phyloP scores from a whole-genome alignment of 92 coral and sea anemone species.

The Galaxea fascicularis region DNA sequence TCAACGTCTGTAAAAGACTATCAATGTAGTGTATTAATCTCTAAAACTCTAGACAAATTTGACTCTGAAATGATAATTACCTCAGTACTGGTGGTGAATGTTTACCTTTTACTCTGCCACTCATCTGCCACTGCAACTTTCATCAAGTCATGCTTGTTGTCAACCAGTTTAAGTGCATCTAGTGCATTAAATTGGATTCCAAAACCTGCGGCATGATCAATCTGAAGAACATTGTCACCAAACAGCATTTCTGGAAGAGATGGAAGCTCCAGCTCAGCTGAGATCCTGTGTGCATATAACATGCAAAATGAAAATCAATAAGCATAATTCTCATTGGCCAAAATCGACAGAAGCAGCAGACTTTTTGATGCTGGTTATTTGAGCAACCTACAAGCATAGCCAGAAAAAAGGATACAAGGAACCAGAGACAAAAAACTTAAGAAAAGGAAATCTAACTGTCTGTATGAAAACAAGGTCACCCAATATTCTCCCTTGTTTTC shows the following conservation, averaged over 20 bases:
- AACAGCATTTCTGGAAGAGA: constrained; percentile 98
- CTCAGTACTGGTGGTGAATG: neutral
- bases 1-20: no score
- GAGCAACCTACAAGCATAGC: no score
- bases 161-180: constrained; percentile 89
- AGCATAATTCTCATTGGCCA: no score
- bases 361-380: no score
- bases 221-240: constrained; percentile 85
- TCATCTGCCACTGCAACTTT: constrained; percentile 96
- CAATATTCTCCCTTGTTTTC: no score
- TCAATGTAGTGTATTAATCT: neutral
- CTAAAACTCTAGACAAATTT: neutral
- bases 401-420: no score
- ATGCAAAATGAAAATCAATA: neutral
- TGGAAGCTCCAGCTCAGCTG: constrained; percentile 82
- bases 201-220: constrained; percentile 87
- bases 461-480: no score
- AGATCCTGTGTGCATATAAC: constrained; percentile 48
- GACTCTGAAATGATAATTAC: no score
- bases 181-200: constrained; percentile 94
- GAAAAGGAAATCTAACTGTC: no score
- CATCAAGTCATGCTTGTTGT: constrained; percentile 91
- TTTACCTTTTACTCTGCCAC: constrained; percentile 96
- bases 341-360: no score
- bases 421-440: no score